Percentiles rank a stretch among this genome's conserved stretches.
These are phyloP conservation scores for Luehdorfia chinensis DNA, from an alignment of 1,140 invertebrate genomes.

Conservation along the genomic window DNA sequence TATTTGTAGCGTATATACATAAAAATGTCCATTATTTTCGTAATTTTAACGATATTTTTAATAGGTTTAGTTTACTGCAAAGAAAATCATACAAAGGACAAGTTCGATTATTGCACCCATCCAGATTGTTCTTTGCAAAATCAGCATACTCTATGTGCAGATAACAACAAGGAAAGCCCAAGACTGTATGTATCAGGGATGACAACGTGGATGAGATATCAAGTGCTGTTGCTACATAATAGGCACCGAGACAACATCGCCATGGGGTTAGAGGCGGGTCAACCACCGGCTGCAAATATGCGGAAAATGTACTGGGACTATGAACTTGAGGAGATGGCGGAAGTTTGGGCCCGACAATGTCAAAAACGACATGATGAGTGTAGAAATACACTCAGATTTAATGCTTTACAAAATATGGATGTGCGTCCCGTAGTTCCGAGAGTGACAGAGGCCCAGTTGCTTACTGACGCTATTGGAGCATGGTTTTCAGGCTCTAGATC, in stretches of 20 bases:
- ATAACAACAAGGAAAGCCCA: constrained; percentile 45
- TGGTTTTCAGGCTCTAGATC: constrained; percentile 63
- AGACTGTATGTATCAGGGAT: constrained; percentile 59
- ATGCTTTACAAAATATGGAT: constrained; percentile 66
- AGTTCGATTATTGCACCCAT: constrained; percentile 50
- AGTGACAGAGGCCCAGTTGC: constrained; percentile 59
- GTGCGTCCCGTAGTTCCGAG: constrained; percentile 50
- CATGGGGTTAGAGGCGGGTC: constrained; percentile 60
- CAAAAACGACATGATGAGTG: constrained; percentile 67
- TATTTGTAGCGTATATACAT: neutral
- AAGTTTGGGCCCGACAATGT: constrained; percentile 63
- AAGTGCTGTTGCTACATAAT: constrained; percentile 58
- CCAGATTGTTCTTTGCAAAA: constrained; percentile 61
- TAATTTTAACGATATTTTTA: constrained; percentile 32
- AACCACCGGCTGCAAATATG: constrained; percentile 66
- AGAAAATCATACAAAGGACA: constrained; percentile 9
- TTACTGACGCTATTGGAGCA: constrained; percentile 56
- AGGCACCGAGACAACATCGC: constrained; percentile 65
- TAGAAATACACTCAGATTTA: constrained; percentile 61
- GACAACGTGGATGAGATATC: constrained; percentile 67
- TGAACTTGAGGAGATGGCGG: constrained; percentile 62
- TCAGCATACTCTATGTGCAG: constrained; percentile 60
- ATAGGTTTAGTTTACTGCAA: constrained; percentile 24
- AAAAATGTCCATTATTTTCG: constrained; percentile 41
- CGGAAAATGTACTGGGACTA: constrained; percentile 70